Evolutionary conservation across 2,113 vertebrate species (phyloP), one percentile per base, ranked within the genome.

Genomic region (Oreochromis niloticus): DNA sequence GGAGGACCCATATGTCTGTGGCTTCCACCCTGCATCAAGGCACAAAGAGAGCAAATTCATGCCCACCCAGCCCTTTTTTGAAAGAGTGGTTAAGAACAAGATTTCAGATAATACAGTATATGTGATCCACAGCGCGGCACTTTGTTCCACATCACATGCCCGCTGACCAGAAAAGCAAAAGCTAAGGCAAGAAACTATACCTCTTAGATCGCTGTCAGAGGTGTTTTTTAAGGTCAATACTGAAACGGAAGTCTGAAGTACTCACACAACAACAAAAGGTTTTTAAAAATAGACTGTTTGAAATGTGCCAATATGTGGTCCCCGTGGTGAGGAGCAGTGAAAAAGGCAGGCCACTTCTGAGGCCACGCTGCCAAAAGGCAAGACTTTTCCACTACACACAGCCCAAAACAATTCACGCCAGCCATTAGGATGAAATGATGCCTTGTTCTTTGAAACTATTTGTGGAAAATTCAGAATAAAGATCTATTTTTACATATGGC

Each of bases 401-500:
- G 92, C 94, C 92, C 93, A 94, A 93, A 95, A 96, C 94, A 96
- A 95, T 95, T 94, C 94, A 94, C 91, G 84, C 95, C 88, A 91
- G 94, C 93, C 92, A 94, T 95, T 93, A 95, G 95, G 93, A 96
- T 95, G 93, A 95, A 95, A 96, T 95, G 95, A 95, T 93, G 94
- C 91, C 95, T 93, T 96, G 95, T 95, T 95, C 93, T 95, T 93
- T 96, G 85, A 89, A 93, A 95, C 94, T 95, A 95, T 95, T 95
- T 95, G 93, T 93, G 95, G 95, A 96, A 96, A 95, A 93, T 93
- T 91, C 79, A 81, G 92, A 95, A 96, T 95, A 95, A 95, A 94
- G 91, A 91, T 94, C 95, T 97, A 96, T 97, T 96, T 97, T 93
- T 95, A 91, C 90, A 93, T 89, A 94, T 96, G 95, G 95, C 95